A percentile compares a stretch with the other conserved stretches of the same genome.
Evolutionary conservation across 2,888 invertebrate genomes (phyloP).

Genomic region (Teleiodes luculella): DNA sequence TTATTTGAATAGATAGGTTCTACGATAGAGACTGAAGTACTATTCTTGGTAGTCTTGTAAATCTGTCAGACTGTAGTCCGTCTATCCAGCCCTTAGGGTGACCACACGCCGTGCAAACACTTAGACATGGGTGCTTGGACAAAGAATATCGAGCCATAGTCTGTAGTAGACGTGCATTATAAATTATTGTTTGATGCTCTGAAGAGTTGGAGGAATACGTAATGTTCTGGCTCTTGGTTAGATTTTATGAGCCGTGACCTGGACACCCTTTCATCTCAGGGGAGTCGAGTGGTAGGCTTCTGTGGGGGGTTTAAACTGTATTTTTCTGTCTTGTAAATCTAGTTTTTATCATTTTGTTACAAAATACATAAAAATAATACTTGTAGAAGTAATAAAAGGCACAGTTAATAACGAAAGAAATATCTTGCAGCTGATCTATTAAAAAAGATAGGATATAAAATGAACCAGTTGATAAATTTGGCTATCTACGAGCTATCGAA

Average conservation of each 20-base stretch:
- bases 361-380: too few relatives aligned
- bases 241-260: background rate
- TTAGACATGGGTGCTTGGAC: conserved; percentile 39
- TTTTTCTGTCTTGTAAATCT: background rate
- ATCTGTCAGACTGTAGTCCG: too few relatives aligned
- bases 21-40: too few relatives aligned
- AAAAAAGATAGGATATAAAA: too few relatives aligned
- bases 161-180: conserved; percentile 1
- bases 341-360: too few relatives aligned
- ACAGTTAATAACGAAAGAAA: too few relatives aligned
- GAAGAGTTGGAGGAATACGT: background rate
- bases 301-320: background rate
- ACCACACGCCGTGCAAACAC: conserved; percentile 37
- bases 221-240: background rate
- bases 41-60: too few relatives aligned
- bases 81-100: conserved; percentile 20
- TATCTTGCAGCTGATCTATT: too few relatives aligned
- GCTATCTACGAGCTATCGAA: too few relatives aligned
- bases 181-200: conserved; percentile 7
- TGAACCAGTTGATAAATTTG: too few relatives aligned
- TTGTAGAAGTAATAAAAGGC: too few relatives aligned
- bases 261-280: background rate
- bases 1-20: too few relatives aligned
- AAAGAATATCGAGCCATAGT: conserved; percentile 19
- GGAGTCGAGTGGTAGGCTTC: background rate